phyloP scores from a whole-genome alignment of 2,113 vertebrate species.

The Stomatorhinus ivindoensis region DNA sequence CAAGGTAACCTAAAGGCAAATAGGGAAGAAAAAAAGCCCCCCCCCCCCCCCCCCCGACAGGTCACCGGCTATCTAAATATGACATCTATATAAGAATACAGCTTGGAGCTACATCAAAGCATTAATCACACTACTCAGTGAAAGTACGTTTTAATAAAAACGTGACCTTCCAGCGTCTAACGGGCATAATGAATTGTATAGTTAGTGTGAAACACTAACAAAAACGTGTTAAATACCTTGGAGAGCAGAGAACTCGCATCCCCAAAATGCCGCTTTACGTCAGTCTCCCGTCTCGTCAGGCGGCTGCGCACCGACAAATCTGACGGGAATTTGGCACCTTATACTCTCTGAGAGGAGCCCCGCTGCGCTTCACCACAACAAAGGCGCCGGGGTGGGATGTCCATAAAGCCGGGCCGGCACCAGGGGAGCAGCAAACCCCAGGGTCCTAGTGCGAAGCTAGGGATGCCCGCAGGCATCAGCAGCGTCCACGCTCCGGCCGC shows the following conservation, averaged over 20 bases:
- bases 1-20: conserved; percentile 4
- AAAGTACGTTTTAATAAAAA: neutral
- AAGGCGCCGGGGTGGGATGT: neutral
- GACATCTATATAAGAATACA: neutral
- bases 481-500: too few species aligned
- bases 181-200: neutral
- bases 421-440: neutral
- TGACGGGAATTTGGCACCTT: neutral
- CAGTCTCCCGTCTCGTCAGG: neutral
- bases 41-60: neutral
- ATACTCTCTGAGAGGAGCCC: neutral
- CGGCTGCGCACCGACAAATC: neutral
- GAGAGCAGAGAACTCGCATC: neutral
- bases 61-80: neutral
- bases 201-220: neutral
- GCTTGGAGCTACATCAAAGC: neutral
- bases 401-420: neutral
- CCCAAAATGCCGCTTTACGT: neutral
- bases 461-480: neutral
- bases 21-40: neutral
- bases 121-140: neutral
- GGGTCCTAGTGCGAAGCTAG: neutral
- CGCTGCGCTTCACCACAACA: neutral
- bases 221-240: neutral
- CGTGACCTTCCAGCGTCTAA: neutral